A percentile compares a stretch with the other conserved stretches of the same genome.
Conservation (phyloP, 2,113 vertebrate species). For the Zosterops hypoxanthus region DNA sequence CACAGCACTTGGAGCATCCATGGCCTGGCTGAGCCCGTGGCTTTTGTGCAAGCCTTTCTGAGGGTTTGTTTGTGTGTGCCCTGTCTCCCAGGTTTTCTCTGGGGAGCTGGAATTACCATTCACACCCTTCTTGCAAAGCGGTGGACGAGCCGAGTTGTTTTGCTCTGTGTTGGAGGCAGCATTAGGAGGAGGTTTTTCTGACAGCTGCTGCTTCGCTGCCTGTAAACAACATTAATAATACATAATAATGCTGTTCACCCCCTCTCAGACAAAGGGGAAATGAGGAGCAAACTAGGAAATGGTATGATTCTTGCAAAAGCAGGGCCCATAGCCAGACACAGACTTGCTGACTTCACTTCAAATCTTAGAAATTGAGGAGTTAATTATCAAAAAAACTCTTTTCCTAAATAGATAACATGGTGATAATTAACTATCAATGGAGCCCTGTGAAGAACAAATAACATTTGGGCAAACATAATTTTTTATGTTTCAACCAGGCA, state of each 20-base stretch:
- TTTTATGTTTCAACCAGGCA: background rate
- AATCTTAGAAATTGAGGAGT: background rate
- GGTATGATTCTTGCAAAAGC: background rate
- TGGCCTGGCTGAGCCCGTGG: background rate
- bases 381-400: background rate
- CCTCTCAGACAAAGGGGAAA: background rate
- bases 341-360: background rate
- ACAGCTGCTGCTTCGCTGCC: background rate
- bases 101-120: background rate
- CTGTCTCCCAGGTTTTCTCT: background rate
- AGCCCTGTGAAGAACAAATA: background rate
- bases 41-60: background rate
- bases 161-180: background rate
- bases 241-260: background rate
- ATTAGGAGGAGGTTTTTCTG: background rate
- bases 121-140: background rate
- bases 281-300: background rate
- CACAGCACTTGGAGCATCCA: background rate
- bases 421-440: background rate
- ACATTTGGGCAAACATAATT: background rate
- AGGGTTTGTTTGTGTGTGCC: background rate
- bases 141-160: background rate
- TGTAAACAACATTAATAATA: background rate
- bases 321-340: background rate
- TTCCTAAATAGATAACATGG: background rate